Percentiles rank a stretch among this genome's conserved stretches.
phyloP scores from a whole-genome alignment of 2,113 vertebrate genomes.

The Entosphenus tridentatus region DNA sequence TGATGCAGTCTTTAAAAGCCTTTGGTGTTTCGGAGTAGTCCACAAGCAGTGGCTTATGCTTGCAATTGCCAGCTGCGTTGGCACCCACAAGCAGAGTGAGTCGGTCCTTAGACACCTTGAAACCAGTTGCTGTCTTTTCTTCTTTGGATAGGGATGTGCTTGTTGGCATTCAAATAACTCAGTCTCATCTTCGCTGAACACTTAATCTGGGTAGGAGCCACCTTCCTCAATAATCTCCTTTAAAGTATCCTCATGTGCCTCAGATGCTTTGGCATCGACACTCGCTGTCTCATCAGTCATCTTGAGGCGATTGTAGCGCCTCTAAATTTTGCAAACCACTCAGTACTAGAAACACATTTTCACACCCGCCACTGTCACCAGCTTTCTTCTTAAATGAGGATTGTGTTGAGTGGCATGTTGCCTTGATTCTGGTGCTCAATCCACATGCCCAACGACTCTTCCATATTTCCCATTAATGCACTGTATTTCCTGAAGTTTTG shows the following conservation, averaged over 20 bases:
- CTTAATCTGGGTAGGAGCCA: constrained; percentile 3
- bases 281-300: not conserved
- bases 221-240: constrained; percentile 7
- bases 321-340: constrained; percentile 5
- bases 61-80: not conserved
- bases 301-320: not conserved
- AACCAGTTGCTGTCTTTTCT: constrained; percentile 7
- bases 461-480: not conserved
- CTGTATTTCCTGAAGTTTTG: not conserved
- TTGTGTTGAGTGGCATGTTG: not conserved
- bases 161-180: constrained; percentile 8
- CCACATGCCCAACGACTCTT: not conserved
- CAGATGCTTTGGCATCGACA: not conserved
- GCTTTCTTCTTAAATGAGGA: not conserved
- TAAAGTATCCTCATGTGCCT: not conserved
- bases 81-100: constrained; percentile 8
- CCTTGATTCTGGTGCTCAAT: not conserved
- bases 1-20: constrained; percentile 4
- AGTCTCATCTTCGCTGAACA: constrained; percentile 8
- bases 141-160: constrained; percentile 8
- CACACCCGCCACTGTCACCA: not conserved
- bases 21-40: constrained; percentile 1
- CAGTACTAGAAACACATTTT: constrained; percentile 6
- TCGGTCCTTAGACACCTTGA: constrained; percentile 8
- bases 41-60: constrained; percentile 3